Conservation (phyloP, 2,888 invertebrate species). For the Brassicogethes aeneus region DNA sequence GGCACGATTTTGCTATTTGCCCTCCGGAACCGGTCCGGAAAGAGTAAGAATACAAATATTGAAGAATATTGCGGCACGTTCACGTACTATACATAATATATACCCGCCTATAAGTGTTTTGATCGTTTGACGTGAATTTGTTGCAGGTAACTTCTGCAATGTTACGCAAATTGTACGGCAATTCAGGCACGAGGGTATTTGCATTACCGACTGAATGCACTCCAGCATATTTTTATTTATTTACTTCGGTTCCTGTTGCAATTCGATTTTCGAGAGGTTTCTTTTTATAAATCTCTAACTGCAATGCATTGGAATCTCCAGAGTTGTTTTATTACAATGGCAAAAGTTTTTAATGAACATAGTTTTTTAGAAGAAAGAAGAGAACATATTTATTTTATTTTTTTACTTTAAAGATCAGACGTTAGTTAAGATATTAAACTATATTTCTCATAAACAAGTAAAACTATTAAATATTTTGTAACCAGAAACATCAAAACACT, state of each 20-base stretch:
- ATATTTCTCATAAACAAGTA: too few relatives aligned
- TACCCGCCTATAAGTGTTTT: conserved; percentile 22
- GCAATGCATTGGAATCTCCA: too few relatives aligned
- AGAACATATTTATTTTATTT: too few relatives aligned
- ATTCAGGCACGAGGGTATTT: background rate
- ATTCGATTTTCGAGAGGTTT: too few relatives aligned
- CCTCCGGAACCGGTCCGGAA: conserved; percentile 11
- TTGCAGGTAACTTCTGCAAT: conserved; percentile 4
- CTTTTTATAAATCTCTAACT: too few relatives aligned
- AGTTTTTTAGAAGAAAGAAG: too few relatives aligned
- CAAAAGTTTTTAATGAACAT: too few relatives aligned
- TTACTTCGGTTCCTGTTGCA: background rate
- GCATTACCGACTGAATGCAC: background rate
- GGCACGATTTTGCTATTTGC: conserved; percentile 12
- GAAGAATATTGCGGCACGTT: conserved; percentile 24
- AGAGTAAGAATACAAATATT: conserved; percentile 21
- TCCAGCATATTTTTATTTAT: background rate
- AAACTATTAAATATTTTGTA: too few relatives aligned
- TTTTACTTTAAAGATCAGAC: too few relatives aligned
- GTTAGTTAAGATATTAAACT: too few relatives aligned
- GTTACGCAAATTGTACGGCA: conserved; percentile 7
- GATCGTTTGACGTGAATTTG: conserved; percentile 18
- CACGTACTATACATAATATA: conserved; percentile 17
- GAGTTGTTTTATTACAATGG: too few relatives aligned
- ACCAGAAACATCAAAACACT: too few relatives aligned